Evolutionary conservation across 2,888 invertebrate species (phyloP), one percentile per base, ranked within the genome.

Genomic region (Pocota personata): DNA sequence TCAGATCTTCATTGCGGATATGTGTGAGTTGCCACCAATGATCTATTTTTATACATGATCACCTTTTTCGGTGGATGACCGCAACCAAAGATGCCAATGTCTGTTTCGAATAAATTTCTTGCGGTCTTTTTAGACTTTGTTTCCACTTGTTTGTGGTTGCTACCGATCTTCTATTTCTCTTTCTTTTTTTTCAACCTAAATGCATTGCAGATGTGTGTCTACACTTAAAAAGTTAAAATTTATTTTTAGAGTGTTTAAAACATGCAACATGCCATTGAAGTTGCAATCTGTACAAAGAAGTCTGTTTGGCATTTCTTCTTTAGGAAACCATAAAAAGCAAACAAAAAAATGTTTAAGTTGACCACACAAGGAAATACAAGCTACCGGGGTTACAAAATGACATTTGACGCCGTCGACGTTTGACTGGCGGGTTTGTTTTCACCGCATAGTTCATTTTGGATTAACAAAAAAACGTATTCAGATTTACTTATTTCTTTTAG

Each of bases 321-420:
- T 50, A 8, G 60, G 83, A 80, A 80, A 64, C 83, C 79, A 71
- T 79, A 83, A 6, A 77, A 82, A 69, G 16, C 6, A 57, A 43
- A 3, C 60, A 12, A 66, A 75, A 57, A 43, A 64, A 40, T 14
- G 4, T 60, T 77, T 16, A 52, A 66, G 52, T 32, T 72, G 82
- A 79, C 83, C 83, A 50, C 79, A 71, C 40, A 71, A 71, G 52
- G 72, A 64, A 67, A 58, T 43, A 60, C 73, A 58, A 24, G 73
- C 73, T 69, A 80, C 75, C 66, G 58, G 64, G 79, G 71, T 79
- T 80, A 79, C 75, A 64, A 58, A 58, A 58, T 80, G 75, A 84
- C 75, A 84, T 84, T 80, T 84, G 75, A 84, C 75, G 64, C 79
- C 62, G 60, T 21, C 21, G 40, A 62, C 57, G 52, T 79, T 79